Evolutionary conservation across 2,797 vertebrate species (phyloP), one percentile per base, ranked within the genome.

Genomic region (Oreortyx pictus): DNA sequence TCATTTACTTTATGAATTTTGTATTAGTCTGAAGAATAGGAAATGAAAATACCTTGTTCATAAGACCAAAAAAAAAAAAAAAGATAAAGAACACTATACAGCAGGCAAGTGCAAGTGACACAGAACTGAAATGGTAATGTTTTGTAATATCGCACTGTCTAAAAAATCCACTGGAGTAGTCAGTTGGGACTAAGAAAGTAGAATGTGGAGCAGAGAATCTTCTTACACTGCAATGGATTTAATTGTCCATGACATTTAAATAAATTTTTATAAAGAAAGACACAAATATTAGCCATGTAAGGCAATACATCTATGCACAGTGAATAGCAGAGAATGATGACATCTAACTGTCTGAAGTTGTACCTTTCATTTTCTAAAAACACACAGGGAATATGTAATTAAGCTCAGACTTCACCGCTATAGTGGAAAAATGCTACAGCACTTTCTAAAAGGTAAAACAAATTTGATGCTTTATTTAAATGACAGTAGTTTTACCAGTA

Each of bases 241-340:
- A 70, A 72, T 82, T 49, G 24, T 33, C 31, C 31, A 56, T 19
- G 52, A 64, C 61, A 44, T 64, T 68, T 54, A 89, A 82, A 70
- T 31, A 54, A 19, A 33, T 86, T 82, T 74, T 77, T 59, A 79
- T 68, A 74, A 84, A 93, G 43, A 61, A 87, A 86, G 54, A 57
- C n/a, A 89, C 27, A 91, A 79, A 59, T 31, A 65, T 39, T 65
- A 79, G 17, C 52, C 77, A 62, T 62, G 70, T 74, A 92, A 93
- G 82, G 56, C 14, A 68, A 85, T 50, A 78, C 5, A 78, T 35
- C 57, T 54, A 27, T 50, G 33, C 24, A 67, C 23, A 73, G 41
- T 64, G 81, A 92, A 89, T 50, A 88, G 16, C 47, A 29, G 4
- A 46, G 77, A 89, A 65, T 20, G 13, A 54, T 64, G 85, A 77